These are phyloP conservation scores for Phalloptychus januarius DNA, from an alignment of 2,797 vertebrate species.

Conservation along the genomic window DNA sequence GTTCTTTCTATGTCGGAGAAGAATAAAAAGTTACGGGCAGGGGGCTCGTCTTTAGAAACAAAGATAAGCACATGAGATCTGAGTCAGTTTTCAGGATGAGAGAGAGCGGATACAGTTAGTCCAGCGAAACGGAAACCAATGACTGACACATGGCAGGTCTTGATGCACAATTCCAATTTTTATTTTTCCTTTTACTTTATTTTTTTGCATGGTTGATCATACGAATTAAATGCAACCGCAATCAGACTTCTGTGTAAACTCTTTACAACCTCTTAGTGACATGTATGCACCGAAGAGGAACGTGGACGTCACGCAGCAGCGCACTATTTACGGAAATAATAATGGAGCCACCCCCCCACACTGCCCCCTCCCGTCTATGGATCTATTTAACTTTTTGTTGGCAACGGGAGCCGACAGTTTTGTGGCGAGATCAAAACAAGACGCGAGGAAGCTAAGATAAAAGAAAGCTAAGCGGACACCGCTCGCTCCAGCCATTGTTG, in stretches of 20 bases:
- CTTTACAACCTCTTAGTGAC: background rate
- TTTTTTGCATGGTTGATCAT: background rate
- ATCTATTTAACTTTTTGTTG: background rate
- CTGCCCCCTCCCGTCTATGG: background rate
- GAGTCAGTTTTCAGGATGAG: background rate
- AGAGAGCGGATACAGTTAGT: background rate
- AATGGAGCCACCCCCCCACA: no score
- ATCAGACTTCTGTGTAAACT: background rate
- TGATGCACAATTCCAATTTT: background rate
- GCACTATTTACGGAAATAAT: background rate
- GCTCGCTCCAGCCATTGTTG: background rate
- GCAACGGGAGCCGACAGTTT: background rate
- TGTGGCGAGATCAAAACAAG: background rate
- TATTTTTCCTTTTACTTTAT: background rate
- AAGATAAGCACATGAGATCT: background rate
- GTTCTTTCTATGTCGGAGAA: background rate
- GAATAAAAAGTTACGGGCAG: background rate
- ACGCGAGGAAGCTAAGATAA: background rate
- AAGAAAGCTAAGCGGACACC: background rate
- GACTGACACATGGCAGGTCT: background rate
- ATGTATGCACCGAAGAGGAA: background rate
- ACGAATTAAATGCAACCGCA: background rate
- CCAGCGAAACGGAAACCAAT: background rate
- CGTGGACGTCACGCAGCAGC: background rate
- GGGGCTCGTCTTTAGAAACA: background rate